Conservation (phyloP, 2,113 vertebrate genomes). For the Charadrius vociferus region DNA sequence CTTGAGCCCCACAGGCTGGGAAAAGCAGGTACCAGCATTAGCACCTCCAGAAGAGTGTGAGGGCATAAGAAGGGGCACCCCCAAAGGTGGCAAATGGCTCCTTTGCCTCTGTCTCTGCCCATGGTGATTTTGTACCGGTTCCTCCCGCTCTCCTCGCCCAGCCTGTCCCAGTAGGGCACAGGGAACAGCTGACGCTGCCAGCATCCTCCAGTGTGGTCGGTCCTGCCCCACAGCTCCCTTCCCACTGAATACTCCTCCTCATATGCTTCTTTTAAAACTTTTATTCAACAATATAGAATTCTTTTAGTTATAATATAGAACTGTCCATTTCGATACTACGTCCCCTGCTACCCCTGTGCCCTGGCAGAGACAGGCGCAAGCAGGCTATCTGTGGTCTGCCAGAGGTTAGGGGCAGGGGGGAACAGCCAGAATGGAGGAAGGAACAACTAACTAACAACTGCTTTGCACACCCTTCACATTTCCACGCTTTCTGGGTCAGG, state of each 20-base stretch:
- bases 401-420: neutral
- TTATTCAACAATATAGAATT: conserved; percentile 82
- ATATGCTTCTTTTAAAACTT: conserved; percentile 75
- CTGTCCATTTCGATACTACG: conserved; percentile 42
- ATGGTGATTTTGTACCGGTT: neutral
- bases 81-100: neutral
- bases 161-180: neutral
- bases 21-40: neutral
- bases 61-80: neutral
- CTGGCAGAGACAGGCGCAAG: conserved; percentile 11
- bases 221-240: neutral
- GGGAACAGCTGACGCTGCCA: neutral
- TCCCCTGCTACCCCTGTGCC: neutral
- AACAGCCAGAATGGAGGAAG: neutral
- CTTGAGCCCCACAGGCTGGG: rapidly evolving
- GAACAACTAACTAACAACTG: conserved; percentile 60
- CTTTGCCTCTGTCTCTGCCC: neutral
- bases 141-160: neutral
- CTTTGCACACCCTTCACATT: conserved; percentile 70
- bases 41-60: neutral
- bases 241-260: conserved; percentile 65
- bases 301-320: conserved; percentile 69
- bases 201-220: neutral
- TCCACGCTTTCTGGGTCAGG: conserved; percentile 71
- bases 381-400: neutral